Evolutionary conservation across 2,888 invertebrate genomes (phyloP).

Genomic region (Noctua fimbriata): DNA sequence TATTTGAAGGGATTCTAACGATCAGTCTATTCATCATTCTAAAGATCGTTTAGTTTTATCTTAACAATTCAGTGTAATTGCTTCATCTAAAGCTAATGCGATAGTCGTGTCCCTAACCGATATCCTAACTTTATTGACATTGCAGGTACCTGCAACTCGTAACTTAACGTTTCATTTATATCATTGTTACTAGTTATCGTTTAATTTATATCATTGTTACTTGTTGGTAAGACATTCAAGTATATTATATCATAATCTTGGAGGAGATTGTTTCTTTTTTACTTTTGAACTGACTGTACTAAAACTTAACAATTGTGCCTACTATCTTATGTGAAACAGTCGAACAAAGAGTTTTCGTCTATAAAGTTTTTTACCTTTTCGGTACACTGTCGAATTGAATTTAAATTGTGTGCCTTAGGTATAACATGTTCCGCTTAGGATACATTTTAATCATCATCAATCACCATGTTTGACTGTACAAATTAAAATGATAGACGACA

Average conservation of each 20-base stretch:
- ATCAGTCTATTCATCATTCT: too few relatives aligned
- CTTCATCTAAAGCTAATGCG: slow-evolving; percentile 60
- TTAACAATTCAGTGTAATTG: slow-evolving; percentile 51
- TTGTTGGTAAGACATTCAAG: slow-evolving; percentile 20
- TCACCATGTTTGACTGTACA: too few relatives aligned
- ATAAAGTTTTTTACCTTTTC: background rate
- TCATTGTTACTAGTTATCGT: slow-evolving; percentile 40
- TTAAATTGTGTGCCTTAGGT: background rate
- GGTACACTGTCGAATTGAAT: background rate
- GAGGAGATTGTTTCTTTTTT: background rate
- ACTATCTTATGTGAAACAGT: background rate
- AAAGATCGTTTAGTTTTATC: slow-evolving; percentile 56
- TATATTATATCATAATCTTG: background rate
- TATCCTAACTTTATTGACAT: slow-evolving; percentile 58
- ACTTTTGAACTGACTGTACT: background rate
- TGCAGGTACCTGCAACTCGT: slow-evolving; percentile 22
- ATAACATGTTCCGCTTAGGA: background rate
- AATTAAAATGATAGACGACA: background rate
- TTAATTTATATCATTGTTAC: slow-evolving; percentile 46
- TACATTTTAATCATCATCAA: background rate
- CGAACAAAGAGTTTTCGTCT: background rate
- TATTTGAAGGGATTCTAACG: slow-evolving; percentile 57
- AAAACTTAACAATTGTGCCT: background rate
- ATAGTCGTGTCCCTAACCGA: slow-evolving; percentile 51
- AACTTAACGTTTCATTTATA: slow-evolving; percentile 40